Base-by-base conservation (phyloP, 2,797 vertebrate species). In the Anas acuta region DNA sequence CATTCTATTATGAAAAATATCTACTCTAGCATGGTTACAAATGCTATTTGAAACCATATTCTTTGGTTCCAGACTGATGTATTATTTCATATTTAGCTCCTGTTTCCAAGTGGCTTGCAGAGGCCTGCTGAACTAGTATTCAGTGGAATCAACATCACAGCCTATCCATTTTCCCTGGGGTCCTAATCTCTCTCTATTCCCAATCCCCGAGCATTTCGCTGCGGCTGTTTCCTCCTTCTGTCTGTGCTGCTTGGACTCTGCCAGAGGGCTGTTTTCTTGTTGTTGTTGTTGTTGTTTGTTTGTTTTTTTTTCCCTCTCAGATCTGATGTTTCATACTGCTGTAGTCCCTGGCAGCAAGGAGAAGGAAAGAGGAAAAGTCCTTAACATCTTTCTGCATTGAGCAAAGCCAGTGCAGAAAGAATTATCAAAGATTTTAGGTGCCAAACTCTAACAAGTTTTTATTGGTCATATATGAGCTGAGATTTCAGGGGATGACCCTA, bases 101-200 rank as follows among this genome's bases (percentile, higher is more conserved):
- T 28, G 8, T 83, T 95, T 84, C 84, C 61, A 74, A 91, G 80
- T 49, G 65, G 33, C 49, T 92, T 54, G 13, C 65, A 49, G 72
- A 83, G 45, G 9, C 69, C 81, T 87, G 0, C 6, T 32, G 93
- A 90, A 80, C 0, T 1, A 80, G 77, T 89, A 92, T 87, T 85
- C 94, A 89, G 64, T 77, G 84, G 54, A 76, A 87, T 74, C 83
- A 54, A 49, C 43, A 43, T 76, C 93, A 90, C 87, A 95, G 66
- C 56, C 32, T 30, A 71, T 88, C 67, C 49, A 73, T 96, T 93
- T 71, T 53, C 89, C 60, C 57, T 8, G 1, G 37, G 61, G 14
- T 65, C 67, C 71, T 84, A 60, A 79, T 96, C 85, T 84, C 80
- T 93, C 85, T 95, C 78, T 89, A 49, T 45, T 89, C 64, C 74